phyloP scores from a whole-genome alignment of 2,113 vertebrate species.

The Sisor rabdophorus region DNA sequence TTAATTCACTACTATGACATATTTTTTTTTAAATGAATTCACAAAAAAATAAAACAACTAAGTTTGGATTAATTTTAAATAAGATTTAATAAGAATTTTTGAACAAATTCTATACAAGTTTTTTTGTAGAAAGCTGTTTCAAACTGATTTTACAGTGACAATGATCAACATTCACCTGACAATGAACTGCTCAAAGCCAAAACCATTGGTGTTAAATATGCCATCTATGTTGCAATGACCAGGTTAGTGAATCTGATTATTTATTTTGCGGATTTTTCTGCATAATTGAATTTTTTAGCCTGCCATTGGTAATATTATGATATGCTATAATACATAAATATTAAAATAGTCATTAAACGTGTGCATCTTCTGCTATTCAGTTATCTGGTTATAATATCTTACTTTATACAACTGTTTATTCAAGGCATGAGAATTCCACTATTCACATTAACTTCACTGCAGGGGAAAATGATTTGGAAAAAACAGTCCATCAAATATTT shows the following conservation, averaged over 20 bases:
- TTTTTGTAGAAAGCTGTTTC: background rate
- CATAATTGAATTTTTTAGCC: background rate
- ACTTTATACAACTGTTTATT: background rate
- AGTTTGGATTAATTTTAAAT: background rate
- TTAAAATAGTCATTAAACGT: background rate
- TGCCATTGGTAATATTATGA: background rate
- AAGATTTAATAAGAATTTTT: background rate
- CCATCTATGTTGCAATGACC: constrained; percentile 62
- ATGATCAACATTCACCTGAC: constrained; percentile 29
- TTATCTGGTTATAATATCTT: background rate
- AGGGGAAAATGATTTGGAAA: constrained; percentile 55
- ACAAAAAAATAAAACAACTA: background rate
- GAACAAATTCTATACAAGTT: background rate
- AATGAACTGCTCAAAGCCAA: constrained; percentile 47
- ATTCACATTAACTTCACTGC: constrained; percentile 72
- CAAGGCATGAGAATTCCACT: constrained; percentile 65
- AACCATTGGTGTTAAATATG: constrained; percentile 64
- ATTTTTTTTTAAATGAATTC: background rate
- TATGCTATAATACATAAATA: background rate
- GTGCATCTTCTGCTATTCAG: background rate
- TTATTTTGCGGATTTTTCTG: background rate
- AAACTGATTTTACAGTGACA: constrained; percentile 58
- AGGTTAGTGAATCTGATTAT: constrained; percentile 55
- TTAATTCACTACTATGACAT: background rate
- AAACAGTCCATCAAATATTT: constrained; percentile 61